Evolutionary conservation across 2,888 invertebrate genomes (phyloP).

Genomic region (Caenorhabditis doughertyi): DNA sequence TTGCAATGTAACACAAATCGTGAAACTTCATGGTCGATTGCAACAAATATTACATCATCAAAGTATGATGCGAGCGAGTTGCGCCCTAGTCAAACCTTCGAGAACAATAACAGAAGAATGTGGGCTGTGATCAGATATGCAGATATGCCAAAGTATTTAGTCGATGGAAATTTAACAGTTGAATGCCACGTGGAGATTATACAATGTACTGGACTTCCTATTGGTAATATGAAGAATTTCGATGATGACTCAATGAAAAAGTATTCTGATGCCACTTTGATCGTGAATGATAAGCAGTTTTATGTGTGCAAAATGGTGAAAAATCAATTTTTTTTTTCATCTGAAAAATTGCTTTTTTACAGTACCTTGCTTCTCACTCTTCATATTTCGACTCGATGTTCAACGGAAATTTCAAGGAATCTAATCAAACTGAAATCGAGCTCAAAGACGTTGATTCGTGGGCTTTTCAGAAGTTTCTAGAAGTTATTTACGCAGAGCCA

Average conservation of each 20-base stretch:
- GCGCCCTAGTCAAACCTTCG: too few relatives aligned
- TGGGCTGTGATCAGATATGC: too few relatives aligned
- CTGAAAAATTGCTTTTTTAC: background rate
- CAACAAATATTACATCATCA: too few relatives aligned
- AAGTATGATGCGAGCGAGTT: too few relatives aligned
- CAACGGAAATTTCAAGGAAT: slow-evolving; percentile 1
- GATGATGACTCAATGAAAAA: background rate
- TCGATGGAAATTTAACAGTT: background rate
- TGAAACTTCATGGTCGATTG: too few relatives aligned
- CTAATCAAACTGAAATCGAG: background rate
- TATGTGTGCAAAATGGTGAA: background rate
- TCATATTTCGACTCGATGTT: background rate
- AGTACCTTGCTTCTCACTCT: slow-evolving; percentile 1
- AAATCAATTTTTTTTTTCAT: background rate
- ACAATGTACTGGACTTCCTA: background rate
- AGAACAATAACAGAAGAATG: too few relatives aligned
- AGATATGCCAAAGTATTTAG: background rate
- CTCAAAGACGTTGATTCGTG: background rate
- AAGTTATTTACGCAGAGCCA: background rate
- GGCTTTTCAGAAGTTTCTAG: background rate
- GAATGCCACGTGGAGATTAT: background rate
- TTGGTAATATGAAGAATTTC: background rate
- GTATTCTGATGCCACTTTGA: background rate
- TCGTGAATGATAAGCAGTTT: background rate
- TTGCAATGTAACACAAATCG: too few relatives aligned